These are phyloP conservation scores for Montifringilla adamsi DNA, from an alignment of 2,113 vertebrate genomes.

Conservation along the genomic window DNA sequence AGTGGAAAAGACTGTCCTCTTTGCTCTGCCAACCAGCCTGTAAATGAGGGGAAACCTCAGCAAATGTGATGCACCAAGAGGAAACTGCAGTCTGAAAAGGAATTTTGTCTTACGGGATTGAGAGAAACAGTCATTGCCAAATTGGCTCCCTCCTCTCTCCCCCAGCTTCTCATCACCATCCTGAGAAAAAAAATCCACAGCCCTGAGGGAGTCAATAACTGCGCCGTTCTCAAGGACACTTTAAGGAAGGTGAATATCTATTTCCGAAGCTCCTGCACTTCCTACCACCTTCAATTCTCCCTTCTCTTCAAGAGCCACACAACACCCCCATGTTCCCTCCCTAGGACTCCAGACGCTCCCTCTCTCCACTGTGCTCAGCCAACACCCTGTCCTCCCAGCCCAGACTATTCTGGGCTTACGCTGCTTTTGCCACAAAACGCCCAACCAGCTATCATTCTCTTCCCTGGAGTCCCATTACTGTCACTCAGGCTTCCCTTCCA, in stretches of 20 bases:
- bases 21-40: background rate
- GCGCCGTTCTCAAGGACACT: constrained; percentile 13
- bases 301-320: background rate
- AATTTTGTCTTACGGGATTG: background rate
- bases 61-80: background rate
- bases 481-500: constrained; percentile 33
- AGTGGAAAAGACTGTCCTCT: background rate
- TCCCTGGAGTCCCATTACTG: constrained; percentile 56
- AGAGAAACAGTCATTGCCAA: background rate
- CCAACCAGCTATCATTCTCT: constrained; percentile 9
- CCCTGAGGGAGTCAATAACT: background rate
- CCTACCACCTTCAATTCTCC: background rate
- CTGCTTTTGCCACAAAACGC: background rate
- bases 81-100: background rate
- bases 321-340: background rate
- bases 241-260: background rate
- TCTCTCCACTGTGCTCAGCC: background rate
- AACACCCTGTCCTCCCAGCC: constrained; percentile 21
- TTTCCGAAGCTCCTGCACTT: background rate
- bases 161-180: background rate
- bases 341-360: background rate
- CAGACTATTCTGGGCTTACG: constrained; percentile 17
- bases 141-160: background rate
- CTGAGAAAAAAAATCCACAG: background rate
- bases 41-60: background rate